Evolutionary conservation across 2,113 vertebrate genomes (phyloP).

Genomic region (Semicossyphus pulcher): DNA sequence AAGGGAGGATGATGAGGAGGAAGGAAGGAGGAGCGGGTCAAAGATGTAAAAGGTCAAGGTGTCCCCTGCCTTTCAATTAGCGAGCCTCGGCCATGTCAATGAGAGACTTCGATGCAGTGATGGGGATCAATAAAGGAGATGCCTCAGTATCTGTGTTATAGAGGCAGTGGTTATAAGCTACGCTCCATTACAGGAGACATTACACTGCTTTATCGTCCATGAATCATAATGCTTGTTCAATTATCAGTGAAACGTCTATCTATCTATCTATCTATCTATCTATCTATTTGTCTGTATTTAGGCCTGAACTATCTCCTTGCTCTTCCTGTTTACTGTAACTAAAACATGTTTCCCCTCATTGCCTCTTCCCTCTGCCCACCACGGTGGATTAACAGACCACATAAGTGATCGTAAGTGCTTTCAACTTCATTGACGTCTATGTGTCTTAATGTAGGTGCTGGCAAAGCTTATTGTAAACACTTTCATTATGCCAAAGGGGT

Average conservation of each 20-base stretch:
- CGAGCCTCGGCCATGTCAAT: slow-evolving; percentile 59
- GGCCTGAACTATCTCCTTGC: not conserved
- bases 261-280: slow-evolving; percentile 43
- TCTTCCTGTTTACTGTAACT: slow-evolving; percentile 37
- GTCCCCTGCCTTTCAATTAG: slow-evolving; percentile 76
- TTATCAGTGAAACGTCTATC: slow-evolving; percentile 19
- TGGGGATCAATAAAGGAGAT: slow-evolving; percentile 68
- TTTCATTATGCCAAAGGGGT: slow-evolving; percentile 38
- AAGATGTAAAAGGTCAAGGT: slow-evolving; percentile 80
- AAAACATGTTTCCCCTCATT: slow-evolving; percentile 50
- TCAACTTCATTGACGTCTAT: slow-evolving; percentile 58
- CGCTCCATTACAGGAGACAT: slow-evolving; percentile 21
- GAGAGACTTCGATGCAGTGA: slow-evolving; percentile 32
- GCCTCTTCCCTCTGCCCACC: slow-evolving; percentile 32
- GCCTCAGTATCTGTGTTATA: slow-evolving; percentile 45
- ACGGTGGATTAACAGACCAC: slow-evolving; percentile 72
- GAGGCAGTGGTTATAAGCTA: slow-evolving; percentile 22
- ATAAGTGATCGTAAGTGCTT: slow-evolving; percentile 80
- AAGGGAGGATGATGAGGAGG: slow-evolving; percentile 45
- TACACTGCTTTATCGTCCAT: slow-evolving; percentile 19
- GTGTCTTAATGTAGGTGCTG: slow-evolving; percentile 54
- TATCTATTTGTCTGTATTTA: slow-evolving; percentile 29
- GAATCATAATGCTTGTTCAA: slow-evolving; percentile 38
- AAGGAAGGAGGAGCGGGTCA: slow-evolving; percentile 50
- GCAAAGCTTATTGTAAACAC: slow-evolving; percentile 58